These are phyloP conservation scores for Chalcosyrphus nemorum DNA, from an alignment of 2,888 invertebrate species.

Conservation along the genomic window DNA sequence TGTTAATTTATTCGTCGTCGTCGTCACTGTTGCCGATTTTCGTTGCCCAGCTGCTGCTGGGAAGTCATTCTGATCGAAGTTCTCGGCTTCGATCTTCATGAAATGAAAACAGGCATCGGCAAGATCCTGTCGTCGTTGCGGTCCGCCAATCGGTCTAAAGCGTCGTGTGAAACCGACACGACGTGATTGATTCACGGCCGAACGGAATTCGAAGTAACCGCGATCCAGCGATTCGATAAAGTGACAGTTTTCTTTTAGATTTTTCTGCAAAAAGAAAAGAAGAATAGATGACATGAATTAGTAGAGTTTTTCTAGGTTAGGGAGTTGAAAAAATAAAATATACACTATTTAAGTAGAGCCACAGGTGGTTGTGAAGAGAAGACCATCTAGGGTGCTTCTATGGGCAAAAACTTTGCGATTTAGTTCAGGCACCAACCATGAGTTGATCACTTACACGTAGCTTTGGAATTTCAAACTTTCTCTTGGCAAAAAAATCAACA, in stretches of 20 bases:
- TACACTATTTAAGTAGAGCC: no score
- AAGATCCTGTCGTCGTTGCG: slow-evolving; percentile 74
- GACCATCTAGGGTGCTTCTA: no score
- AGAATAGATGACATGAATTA: background rate
- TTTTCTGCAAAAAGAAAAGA: slow-evolving; percentile 76
- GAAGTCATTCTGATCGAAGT: slow-evolving; percentile 71
- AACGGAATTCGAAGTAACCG: slow-evolving; percentile 77
- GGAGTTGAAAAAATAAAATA: background rate
- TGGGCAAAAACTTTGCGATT: no score
- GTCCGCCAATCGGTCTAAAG: slow-evolving; percentile 76
- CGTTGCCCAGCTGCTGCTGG: slow-evolving; percentile 20
- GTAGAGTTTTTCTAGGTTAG: background rate
- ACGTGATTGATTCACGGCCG: slow-evolving; percentile 77
- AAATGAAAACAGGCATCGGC: slow-evolving; percentile 77
- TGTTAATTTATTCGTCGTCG: slow-evolving; percentile 48
- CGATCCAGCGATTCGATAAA: slow-evolving; percentile 78
- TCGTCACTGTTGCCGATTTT: slow-evolving; percentile 45
- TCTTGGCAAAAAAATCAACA: no score
- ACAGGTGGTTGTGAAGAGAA: no score
- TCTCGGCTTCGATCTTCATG: slow-evolving; percentile 75
- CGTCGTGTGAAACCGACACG: slow-evolving; percentile 79
- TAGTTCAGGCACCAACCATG: no score
- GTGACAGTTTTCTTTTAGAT: slow-evolving; percentile 78
- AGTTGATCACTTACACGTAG: no score
- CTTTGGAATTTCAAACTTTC: no score